Percentiles rank a stretch among this genome's conserved stretches.
Evolutionary conservation across 2,797 vertebrate species (phyloP).

Genomic region (Emydoidea blandingii): DNA sequence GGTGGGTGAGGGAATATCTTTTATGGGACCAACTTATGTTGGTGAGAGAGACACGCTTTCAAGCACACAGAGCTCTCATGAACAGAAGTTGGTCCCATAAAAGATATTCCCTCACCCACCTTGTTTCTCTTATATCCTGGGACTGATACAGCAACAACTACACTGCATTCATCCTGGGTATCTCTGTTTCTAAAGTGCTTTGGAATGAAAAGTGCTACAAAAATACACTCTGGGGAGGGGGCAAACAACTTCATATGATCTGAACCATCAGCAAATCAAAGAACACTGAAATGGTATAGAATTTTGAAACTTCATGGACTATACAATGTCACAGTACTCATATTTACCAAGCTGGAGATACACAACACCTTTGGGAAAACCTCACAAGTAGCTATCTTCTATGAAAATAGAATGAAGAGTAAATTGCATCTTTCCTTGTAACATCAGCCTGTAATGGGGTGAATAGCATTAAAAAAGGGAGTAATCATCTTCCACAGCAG

Average conservation of each 20-base stretch:
- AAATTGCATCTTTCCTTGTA: not conserved
- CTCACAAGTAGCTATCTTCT: not conserved
- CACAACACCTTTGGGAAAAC: not conserved
- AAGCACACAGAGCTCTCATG: not conserved
- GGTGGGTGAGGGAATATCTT: not conserved
- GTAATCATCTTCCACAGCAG: not conserved
- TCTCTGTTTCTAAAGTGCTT: not conserved
- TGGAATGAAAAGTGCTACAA: not conserved
- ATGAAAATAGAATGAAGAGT: not conserved
- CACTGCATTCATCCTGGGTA: not conserved
- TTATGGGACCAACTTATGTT: not conserved
- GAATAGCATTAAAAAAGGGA: not conserved
- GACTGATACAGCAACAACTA: not conserved
- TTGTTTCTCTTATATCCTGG: too few relatives aligned
- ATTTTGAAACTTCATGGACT: not conserved
- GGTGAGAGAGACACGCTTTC: not conserved
- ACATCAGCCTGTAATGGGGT: not conserved
- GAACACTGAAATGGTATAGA: not conserved
- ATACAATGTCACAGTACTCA: not conserved
- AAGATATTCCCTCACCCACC: not conserved
- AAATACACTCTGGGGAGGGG: not conserved
- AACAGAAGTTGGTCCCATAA: not conserved
- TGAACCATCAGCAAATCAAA: not conserved
- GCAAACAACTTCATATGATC: not conserved
- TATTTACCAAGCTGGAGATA: not conserved